Percentiles rank a stretch among this genome's conserved stretches.
Conservation (phyloP, 2,113 vertebrate species). For the Chionomys nivalis region DNA sequence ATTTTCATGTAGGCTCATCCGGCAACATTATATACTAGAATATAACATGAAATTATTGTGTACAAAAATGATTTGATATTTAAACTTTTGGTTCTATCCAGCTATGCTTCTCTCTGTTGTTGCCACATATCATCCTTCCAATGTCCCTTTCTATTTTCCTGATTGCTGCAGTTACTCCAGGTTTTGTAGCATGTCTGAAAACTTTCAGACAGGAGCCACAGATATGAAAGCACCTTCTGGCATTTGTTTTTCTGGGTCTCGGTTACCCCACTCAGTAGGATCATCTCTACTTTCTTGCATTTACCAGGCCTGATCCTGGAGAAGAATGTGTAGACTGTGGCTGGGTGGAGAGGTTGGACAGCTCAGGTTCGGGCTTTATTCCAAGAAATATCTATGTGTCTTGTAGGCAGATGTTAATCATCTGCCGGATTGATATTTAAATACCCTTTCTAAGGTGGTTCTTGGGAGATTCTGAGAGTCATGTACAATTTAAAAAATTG, state of each 20-base stretch:
- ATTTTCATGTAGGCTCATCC: neutral
- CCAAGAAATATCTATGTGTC: neutral
- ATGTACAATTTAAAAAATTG: neutral
- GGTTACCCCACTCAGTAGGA: too few relatives aligned
- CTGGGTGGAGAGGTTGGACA: too few relatives aligned
- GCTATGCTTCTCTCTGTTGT: neutral
- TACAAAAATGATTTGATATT: neutral
- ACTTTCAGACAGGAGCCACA: neutral
- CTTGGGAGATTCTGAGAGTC: neutral
- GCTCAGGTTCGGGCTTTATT: neutral
- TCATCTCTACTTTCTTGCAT: neutral
- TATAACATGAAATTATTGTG: conserved; percentile 4
- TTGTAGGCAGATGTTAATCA: neutral
- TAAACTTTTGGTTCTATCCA: neutral
- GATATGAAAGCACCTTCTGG: neutral
- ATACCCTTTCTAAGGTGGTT: neutral
- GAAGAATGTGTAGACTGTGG: neutral
- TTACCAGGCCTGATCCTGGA: neutral
- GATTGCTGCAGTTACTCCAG: neutral
- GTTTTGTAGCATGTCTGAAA: neutral
- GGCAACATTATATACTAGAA: neutral
- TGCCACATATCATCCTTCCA: neutral
- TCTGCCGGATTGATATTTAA: neutral
- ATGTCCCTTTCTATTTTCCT: neutral
- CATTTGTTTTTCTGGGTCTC: neutral